Evolutionary conservation across 1,140 invertebrate species (phyloP).

Genomic region (Ridgeia piscesae): DNA sequence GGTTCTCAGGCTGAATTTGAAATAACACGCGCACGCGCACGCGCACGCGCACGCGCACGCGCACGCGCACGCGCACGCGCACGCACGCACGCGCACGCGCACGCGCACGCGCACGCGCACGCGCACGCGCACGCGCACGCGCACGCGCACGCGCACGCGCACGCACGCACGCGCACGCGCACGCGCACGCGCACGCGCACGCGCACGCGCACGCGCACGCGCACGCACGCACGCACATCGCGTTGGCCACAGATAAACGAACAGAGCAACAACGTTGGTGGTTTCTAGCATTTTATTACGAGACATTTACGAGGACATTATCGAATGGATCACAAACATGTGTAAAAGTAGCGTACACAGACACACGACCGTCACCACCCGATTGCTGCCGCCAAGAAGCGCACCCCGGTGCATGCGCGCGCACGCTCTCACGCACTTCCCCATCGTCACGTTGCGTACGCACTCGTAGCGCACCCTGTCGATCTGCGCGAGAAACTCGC

Average conservation of each 20-base stretch:
- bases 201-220: too few species aligned
- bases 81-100: too few species aligned
- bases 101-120: too few species aligned
- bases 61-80: too few species aligned
- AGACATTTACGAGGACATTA: neutral
- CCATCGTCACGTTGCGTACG: neutral
- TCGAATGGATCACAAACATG: neutral
- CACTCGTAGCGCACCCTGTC: neutral
- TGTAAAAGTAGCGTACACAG: neutral
- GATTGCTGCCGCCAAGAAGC: neutral
- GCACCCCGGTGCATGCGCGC: neutral
- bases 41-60: too few species aligned
- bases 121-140: too few species aligned
- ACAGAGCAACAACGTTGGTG: neutral
- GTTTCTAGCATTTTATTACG: neutral
- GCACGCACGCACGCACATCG: too few species aligned
- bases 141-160: too few species aligned
- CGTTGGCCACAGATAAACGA: neutral
- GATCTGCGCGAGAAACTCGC: constrained; percentile 17
- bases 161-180: too few species aligned
- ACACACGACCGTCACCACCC: neutral
- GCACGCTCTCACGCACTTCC: neutral
- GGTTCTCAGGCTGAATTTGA: too few species aligned
- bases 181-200: too few species aligned
- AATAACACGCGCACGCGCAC: too few species aligned